Conservation (phyloP, 2,888 invertebrate genomes). For the Plagiodera versicolora region DNA sequence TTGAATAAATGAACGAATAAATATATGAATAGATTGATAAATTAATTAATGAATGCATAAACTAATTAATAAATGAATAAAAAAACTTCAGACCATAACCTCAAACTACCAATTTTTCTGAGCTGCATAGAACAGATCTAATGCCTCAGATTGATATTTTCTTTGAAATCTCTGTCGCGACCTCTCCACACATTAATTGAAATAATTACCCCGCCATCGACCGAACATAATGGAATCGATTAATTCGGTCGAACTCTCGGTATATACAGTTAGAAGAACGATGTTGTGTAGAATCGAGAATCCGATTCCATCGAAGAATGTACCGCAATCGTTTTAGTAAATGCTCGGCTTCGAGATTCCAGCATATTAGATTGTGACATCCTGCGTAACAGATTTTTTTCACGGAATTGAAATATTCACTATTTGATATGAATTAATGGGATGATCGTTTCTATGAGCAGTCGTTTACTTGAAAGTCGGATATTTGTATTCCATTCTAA, state of each 20-base stretch:
- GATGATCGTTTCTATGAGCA: neutral
- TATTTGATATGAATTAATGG: neutral
- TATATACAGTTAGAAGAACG: slow-evolving; percentile 11
- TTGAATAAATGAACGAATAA: no score
- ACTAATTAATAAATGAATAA: no score
- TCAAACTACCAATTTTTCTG: no score
- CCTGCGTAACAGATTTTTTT: neutral
- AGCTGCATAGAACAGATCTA: no score
- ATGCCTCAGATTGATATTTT: slow-evolving; percentile 22
- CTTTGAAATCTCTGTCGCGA: slow-evolving; percentile 22
- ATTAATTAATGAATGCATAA: no score
- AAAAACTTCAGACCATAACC: no score
- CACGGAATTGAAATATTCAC: no score
- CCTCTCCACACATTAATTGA: slow-evolving; percentile 23
- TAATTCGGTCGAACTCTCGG: slow-evolving; percentile 9
- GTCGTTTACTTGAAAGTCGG: no score
- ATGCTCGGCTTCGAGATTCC: neutral
- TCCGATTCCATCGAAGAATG: neutral
- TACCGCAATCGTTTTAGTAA: neutral
- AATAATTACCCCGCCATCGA: slow-evolving; percentile 19
- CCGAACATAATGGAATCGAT: slow-evolving; percentile 16
- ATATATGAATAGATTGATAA: no score
- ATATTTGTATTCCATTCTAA: neutral
- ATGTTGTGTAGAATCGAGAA: neutral
- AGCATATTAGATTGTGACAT: neutral